Percentiles rank a stretch among this genome's conserved stretches.
phyloP scores from a whole-genome alignment of 2,797 vertebrate species.

The Gallinago stenura region DNA sequence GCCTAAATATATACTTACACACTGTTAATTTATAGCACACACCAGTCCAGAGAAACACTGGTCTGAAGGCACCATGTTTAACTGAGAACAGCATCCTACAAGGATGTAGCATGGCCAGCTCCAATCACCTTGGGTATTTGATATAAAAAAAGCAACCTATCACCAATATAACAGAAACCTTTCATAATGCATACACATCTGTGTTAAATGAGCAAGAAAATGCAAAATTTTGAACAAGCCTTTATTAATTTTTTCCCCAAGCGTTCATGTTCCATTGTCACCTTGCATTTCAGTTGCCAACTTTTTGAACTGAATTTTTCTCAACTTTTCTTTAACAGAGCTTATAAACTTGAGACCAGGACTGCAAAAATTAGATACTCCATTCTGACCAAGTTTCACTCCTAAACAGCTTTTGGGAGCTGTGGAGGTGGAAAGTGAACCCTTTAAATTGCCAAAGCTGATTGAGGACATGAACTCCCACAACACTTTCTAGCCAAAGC shows the following conservation, averaged over 20 bases:
- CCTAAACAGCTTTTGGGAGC: neutral
- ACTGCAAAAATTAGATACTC: neutral
- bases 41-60: neutral
- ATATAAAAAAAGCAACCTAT: neutral
- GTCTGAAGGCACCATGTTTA: neutral
- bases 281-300: neutral
- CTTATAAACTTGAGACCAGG: neutral
- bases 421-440: neutral
- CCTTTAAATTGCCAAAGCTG: neutral
- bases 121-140: neutral
- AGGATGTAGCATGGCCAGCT: neutral
- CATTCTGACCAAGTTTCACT: neutral
- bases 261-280: neutral
- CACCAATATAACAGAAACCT: neutral
- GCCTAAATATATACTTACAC: neutral
- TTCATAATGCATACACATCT: neutral
- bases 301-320: neutral
- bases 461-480: neutral
- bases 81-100: neutral
- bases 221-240: neutral
- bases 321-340: neutral
- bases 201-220: neutral
- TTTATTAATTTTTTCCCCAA: neutral
- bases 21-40: neutral
- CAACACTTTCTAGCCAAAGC: neutral